These are phyloP conservation scores for Vultur gryphus DNA, from an alignment of 2,797 vertebrate genomes.

Conservation along the genomic window DNA sequence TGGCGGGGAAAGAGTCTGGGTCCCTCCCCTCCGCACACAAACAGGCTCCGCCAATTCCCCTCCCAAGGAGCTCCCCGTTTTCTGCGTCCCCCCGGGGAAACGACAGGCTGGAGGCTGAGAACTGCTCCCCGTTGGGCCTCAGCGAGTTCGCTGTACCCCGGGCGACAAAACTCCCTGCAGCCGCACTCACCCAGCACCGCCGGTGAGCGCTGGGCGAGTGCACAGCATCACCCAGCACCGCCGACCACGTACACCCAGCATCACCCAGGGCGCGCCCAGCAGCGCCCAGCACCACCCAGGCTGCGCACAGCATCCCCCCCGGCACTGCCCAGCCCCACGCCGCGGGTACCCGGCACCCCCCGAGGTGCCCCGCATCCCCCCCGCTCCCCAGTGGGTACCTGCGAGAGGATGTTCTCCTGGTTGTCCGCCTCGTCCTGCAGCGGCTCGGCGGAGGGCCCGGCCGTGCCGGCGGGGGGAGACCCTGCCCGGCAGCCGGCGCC, in stretches of 20 bases:
- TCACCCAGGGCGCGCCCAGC: not conserved
- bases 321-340: not conserved
- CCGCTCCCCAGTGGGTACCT: conserved; percentile 73
- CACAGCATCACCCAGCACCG: not conserved
- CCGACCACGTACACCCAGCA: not conserved
- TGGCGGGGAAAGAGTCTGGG: not conserved
- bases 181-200: too few species aligned
- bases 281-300: not conserved
- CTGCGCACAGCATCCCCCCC: not conserved
- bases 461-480: not conserved
- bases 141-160: rapidly evolving
- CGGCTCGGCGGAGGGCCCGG: not conserved
- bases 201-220: rapidly evolving
- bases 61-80: not conserved
- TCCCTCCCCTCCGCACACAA: not conserved
- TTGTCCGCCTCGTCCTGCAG: conserved; percentile 79
- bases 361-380: not conserved
- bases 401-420: conserved; percentile 82
- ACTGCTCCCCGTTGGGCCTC: not conserved
- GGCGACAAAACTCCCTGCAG: not conserved
- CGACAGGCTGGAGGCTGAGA: rapidly evolving
- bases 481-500: conserved; percentile 13
- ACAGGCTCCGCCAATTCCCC: not conserved
- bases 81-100: not conserved
- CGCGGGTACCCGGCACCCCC: not conserved